Conservation (phyloP, 2,888 invertebrate genomes). For the Coenonympha arcania region DNA sequence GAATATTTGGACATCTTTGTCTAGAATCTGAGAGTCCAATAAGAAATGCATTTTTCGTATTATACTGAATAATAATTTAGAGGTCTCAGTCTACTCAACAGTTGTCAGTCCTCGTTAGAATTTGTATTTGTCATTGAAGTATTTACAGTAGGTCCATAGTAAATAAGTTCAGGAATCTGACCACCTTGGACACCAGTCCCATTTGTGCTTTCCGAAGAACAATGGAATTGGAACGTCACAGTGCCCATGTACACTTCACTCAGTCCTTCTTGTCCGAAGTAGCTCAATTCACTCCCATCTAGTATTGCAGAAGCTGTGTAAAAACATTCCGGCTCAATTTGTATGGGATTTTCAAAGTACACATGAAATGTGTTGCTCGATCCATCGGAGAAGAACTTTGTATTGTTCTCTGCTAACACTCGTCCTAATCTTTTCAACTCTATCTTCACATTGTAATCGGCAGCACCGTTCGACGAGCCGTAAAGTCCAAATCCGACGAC, state of each 20-base stretch:
- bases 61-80: slow-evolving; percentile 55
- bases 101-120: slow-evolving; percentile 69
- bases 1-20: slow-evolving; percentile 14
- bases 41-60: slow-evolving; percentile 36
- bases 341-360: slow-evolving; percentile 85
- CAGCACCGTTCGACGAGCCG: slow-evolving; percentile 96
- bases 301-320: slow-evolving; percentile 97
- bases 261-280: slow-evolving; percentile 97
- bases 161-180: slow-evolving; percentile 97
- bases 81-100: slow-evolving; percentile 43
- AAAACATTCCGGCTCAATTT: slow-evolving; percentile 93
- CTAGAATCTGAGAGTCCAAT: slow-evolving; percentile 17
- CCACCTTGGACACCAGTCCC: slow-evolving; percentile 98
- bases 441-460: slow-evolving; percentile 95
- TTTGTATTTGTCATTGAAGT: slow-evolving; percentile 54
- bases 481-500: slow-evolving; percentile 96
- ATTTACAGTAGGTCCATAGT: slow-evolving; percentile 87
- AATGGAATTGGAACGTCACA: slow-evolving; percentile 97
- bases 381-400: slow-evolving; percentile 96
- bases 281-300: slow-evolving; percentile 94
- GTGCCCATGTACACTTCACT: slow-evolving; percentile 94
- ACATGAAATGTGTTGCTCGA: slow-evolving; percentile 95
- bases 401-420: slow-evolving; percentile 91
- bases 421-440: slow-evolving; percentile 92
- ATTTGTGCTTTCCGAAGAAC: slow-evolving; percentile 97